Conservation (phyloP, 2,888 invertebrate species). For the Drosophila nr. perissopoda region DNA sequence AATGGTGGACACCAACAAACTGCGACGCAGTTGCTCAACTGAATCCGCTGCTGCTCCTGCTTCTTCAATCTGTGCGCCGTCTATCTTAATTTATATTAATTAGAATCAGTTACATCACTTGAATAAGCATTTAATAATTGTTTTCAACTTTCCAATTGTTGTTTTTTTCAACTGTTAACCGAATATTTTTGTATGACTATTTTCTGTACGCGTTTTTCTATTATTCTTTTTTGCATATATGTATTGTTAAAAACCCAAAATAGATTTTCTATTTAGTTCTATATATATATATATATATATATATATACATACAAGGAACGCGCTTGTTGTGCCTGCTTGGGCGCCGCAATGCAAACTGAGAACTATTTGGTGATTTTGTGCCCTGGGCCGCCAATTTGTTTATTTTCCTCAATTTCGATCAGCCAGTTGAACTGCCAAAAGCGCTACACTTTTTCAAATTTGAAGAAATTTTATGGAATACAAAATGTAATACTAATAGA, state of each 20-base stretch:
- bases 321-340: slow-evolving; percentile 32
- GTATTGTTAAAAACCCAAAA: slow-evolving; percentile 45
- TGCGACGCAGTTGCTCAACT: slow-evolving; percentile 62
- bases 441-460: background rate
- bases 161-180: slow-evolving; percentile 1
- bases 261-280: slow-evolving; percentile 61
- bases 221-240: slow-evolving; percentile 6
- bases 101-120: slow-evolving; percentile 63
- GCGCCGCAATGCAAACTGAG: slow-evolving; percentile 58
- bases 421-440: background rate
- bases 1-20: slow-evolving; percentile 86
- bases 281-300: too few species aligned
- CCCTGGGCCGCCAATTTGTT: slow-evolving; percentile 54
- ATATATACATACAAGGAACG: background rate
- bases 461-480: too few species aligned
- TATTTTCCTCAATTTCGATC: background rate
- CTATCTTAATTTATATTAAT: background rate
- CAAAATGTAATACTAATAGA: too few species aligned
- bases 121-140: background rate
- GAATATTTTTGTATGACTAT: background rate
- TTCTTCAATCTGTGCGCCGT: slow-evolving; percentile 6
- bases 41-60: background rate
- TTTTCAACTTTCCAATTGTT: background rate
- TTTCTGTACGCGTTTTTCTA: background rate
- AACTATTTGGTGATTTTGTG: slow-evolving; percentile 14